Evolutionary conservation across 2,888 invertebrate species (phyloP), one percentile per base, ranked within the genome.

Genomic region (Cheiracanthium punctorium): DNA sequence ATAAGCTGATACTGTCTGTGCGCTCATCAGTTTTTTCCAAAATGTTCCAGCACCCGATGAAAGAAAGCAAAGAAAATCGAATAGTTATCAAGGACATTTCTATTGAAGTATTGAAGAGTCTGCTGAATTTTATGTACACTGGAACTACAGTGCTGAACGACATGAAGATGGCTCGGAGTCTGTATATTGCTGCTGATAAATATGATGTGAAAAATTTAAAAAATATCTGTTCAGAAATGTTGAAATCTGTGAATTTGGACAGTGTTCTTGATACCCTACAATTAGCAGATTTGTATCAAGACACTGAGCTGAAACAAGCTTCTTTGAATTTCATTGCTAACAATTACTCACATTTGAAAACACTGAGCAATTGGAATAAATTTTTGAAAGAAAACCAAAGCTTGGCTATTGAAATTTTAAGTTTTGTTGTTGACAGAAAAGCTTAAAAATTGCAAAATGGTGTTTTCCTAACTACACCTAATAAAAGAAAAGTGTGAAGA

Each of bases 1-100:
- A 67, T 67, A 67, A 67, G n/a, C 1, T 67, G 12, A 67, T 67
- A 29, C 20, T 67, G n/a, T 67, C 67, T 1, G 32, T 30, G 1
- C 32, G 67, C 0, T 67, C 67, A 20, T 20, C 29, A n/a, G 67
- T 67, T 30, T 67, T 67, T 30, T 29, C 67, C 1, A 1, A n/a
- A 30, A 67, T 67, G 67, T 67, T 67, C 32, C 30, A 29, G n/a
- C 12, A 67, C 17, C 67, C 67, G 8, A 67, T 67, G 67, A 29
- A 30, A 28, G 67, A 67, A 67, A 67, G n/a, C n/a, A 30, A 17
- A 5, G 67, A 67, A 30, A 67, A 67, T 20, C 17, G 17, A 5
- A 30, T 67, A 0, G 12, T 14, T 8, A 67, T 67, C 12, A 30
- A 29, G 2, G 32, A 67, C 8, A 29, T 67, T 2, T 14, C 29